These are phyloP conservation scores for Norana najaformis DNA, from an alignment of 2,888 invertebrate genomes.

Conservation along the genomic window DNA sequence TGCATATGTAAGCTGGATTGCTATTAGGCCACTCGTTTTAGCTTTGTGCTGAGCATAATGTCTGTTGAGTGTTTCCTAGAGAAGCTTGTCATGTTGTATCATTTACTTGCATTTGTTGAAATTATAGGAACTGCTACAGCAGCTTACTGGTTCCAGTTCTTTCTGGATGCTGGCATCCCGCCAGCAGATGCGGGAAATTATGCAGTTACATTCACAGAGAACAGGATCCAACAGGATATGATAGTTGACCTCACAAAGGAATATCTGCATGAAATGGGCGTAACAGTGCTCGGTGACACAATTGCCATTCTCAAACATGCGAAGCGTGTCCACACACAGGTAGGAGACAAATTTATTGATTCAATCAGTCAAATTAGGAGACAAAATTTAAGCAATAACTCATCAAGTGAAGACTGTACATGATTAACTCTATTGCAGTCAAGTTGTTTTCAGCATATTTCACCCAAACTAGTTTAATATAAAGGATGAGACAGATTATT, in stretches of 20 bases:
- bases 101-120: neutral
- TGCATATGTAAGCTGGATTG: no score
- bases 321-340: slow-evolving; percentile 57
- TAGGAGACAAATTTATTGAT: neutral
- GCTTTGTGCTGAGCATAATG: no score
- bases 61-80: no score
- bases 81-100: neutral
- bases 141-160: slow-evolving; percentile 79
- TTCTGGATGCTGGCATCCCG: slow-evolving; percentile 81
- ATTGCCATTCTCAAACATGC: slow-evolving; percentile 72
- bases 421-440: no score
- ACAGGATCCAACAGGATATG: slow-evolving; percentile 85
- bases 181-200: slow-evolving; percentile 79
- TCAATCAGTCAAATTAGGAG: no score
- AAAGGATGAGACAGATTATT: no score
- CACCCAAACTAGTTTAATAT: no score
- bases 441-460: no score
- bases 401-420: no score
- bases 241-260: slow-evolving; percentile 83
- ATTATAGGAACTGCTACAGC: slow-evolving; percentile 17
- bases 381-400: no score
- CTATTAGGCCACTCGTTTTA: no score
- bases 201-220: slow-evolving; percentile 82
- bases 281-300: slow-evolving; percentile 72
- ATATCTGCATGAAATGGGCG: slow-evolving; percentile 84